Conservation (phyloP, 1,140 invertebrate species). For the Cepaea nemoralis region DNA sequence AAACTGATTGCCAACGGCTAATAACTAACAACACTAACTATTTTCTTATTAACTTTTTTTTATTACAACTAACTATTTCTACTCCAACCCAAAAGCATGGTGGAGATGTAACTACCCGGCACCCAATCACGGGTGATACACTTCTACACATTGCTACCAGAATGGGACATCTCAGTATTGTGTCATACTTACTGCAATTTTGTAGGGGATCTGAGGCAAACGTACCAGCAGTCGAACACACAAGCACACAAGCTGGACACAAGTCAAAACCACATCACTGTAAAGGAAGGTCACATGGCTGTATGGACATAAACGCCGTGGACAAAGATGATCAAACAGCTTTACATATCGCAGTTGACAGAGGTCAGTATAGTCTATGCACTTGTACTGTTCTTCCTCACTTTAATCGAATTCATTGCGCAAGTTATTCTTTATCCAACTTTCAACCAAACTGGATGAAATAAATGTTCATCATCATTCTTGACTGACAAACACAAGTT, state of each 20-base stretch:
- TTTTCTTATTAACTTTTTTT: too few species aligned
- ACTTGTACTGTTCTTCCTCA: neutral
- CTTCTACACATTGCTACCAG: constrained; percentile 59
- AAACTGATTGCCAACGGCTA: too few species aligned
- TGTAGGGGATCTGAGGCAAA: constrained; percentile 35
- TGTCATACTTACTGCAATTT: constrained; percentile 56
- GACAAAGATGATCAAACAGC: constrained; percentile 61
- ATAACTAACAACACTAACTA: too few species aligned
- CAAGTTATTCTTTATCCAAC: too few species aligned
- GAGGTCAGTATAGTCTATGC: constrained; percentile 48
- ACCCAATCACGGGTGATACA: constrained; percentile 56
- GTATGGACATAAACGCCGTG: constrained; percentile 62
- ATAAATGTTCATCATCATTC: too few species aligned
- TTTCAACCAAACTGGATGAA: too few species aligned
- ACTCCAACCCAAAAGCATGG: constrained; percentile 51
- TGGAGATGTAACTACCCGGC: constrained; percentile 58
- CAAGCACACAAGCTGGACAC: too few species aligned
- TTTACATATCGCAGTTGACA: constrained; percentile 65
- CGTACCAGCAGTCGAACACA: neutral
- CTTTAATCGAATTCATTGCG: too few species aligned
- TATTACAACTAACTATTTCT: too few species aligned
- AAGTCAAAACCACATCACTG: neutral
- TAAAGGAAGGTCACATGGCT: neutral
- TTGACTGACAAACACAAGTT: too few species aligned
- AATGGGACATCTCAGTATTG: constrained; percentile 58